Base-by-base conservation (phyloP, 2,888 invertebrate species). In the Melitaea athalia region DNA sequence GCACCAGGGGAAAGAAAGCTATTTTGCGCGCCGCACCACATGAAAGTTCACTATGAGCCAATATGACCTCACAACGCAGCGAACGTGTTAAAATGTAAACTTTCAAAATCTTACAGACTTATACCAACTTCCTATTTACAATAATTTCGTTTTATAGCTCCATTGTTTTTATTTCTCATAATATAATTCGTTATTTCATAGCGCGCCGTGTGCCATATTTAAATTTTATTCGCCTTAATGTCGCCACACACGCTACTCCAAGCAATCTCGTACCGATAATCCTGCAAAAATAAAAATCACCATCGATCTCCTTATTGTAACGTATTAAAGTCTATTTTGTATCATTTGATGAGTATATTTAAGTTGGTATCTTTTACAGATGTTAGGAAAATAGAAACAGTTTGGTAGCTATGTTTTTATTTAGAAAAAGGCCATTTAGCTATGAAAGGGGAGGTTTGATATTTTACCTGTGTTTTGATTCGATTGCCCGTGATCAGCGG, bases 221-320 rank as follows among this genome's bases (percentile, higher is more conserved):
- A 91, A 92, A 91, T 92, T 91, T 91, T 91, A 91, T 91, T 88
- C 82, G 86, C 89, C 91, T 91, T 91, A 92, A 91, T 91, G 91
- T 91, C 86, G 84, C 91, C 91, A 89, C 90, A 91, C 87, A 88
- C 89, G 86, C 85, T 83, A 85, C 84, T 86, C 85, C 85, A 85
- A 84, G 87, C 90, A 88, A 90, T 91, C 87, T 91, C 88, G 88
- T 89, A 86, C 85, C 85, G 85, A 85, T 85, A 85, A 85, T 80
- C 77, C 79, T 74, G 75, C 85, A 77, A 84, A 65, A 5, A 72
- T 77, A 60, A 53, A 6, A 17, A 52, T 5, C 61, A 45, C 42
- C 0, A 0, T n/a, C 10, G 38, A 24, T 1, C 14, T 63, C 76
- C 76, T 64, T 87, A 80, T 68, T 0, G 0, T 33, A 5, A 67